These are phyloP conservation scores for Mactromeris polynyma DNA, from an alignment of 2,888 invertebrate species.

Conservation along the genomic window DNA sequence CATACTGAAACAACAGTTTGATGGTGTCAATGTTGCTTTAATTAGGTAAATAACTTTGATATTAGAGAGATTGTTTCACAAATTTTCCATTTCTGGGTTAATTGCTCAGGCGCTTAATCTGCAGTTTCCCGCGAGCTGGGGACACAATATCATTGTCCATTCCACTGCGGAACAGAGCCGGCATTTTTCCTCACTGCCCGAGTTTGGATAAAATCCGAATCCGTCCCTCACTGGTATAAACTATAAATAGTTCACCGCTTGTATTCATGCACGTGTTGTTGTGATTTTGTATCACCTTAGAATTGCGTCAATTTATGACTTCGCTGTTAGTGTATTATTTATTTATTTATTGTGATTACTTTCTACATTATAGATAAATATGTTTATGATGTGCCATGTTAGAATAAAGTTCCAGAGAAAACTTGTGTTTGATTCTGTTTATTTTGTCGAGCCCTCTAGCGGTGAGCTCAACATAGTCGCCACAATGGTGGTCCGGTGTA, in stretches of 20 bases:
- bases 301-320: not conserved
- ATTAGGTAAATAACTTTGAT: too few relatives aligned
- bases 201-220: not conserved
- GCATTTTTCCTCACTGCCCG: not conserved
- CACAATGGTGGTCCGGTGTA: too few relatives aligned
- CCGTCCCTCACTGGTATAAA: not conserved
- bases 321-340: not conserved
- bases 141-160: not conserved
- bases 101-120: not conserved
- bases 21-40: too few relatives aligned
- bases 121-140: not conserved
- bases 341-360: not conserved
- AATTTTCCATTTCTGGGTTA: not conserved
- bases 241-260: not conserved
- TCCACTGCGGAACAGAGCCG: not conserved
- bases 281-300: not conserved
- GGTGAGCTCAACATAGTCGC: too few relatives aligned
- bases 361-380: not conserved
- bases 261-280: conserved; percentile 12
- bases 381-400: not conserved
- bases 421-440: too few relatives aligned
- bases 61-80: not conserved
- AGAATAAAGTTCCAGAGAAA: not conserved
- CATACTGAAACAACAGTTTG: too few relatives aligned
- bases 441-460: too few relatives aligned